Evolutionary conservation across 1,140 invertebrate genomes (phyloP), one percentile per base, ranked within the genome.

Genomic region (Planococcus citri): DNA sequence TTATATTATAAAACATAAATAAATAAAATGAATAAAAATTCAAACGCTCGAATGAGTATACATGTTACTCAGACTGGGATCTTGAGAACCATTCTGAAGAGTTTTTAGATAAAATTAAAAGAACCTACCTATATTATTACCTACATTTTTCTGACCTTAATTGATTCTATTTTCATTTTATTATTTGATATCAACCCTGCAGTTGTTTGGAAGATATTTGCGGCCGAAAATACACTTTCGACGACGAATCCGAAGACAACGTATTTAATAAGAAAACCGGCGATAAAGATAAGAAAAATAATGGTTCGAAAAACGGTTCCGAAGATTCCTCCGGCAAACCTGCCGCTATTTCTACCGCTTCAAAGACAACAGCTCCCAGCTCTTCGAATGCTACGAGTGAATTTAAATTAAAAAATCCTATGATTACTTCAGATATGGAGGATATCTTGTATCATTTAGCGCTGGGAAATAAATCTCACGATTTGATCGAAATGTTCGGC

Each of bases 391-490:
- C 10, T 9, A 17, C 41, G 6, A 51, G 41, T 20, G 41, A 20
- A 17, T 51, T 51, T n/a, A 51, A 51, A 51, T 51, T 64, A 20
- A 64, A 24, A 24, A 64, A 64, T 64, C 22, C 60, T 4, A 2
- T 17, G 3, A 64, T 64, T 4, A 25, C 60, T 10, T 20, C 22
- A 2, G 60, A 64, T 27, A 64, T 25, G 25, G 76, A 93, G 77
- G 95, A 98, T 77, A 92, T 95, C 75, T 80, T 98, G 25, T 97
- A 97, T 78, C 95, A 98, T 81, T 81, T 97, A 74, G 92, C 92
- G 0, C 82, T 98, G 27, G 91, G 91, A 25, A 94, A 91, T 76
- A 90, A 87, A 37, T 91, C 90, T 37, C 90, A 97, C 77, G 92
- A 97, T 80, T 83, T 97, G 10, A 85, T 89, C 17, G 90, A 91